A percentile compares a stretch with the other conserved stretches of the same genome.
Conservation (phyloP, 2,888 invertebrate genomes). For the Tetanocera ferruginea region DNA sequence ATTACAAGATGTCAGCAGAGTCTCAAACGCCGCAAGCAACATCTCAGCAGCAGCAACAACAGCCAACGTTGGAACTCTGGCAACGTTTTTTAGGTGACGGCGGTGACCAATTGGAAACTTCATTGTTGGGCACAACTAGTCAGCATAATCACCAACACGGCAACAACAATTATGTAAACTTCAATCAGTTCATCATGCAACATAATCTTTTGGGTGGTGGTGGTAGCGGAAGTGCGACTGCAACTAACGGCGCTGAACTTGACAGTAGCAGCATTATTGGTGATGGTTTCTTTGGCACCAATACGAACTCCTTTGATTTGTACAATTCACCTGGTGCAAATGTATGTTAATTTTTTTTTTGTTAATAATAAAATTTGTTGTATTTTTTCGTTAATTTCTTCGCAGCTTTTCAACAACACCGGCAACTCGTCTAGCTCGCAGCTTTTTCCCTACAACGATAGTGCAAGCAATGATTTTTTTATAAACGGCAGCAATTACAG, state of each 20-base stretch:
- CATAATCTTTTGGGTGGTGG: constrained; percentile 60
- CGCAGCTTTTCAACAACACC: too few species aligned
- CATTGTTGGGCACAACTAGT: neutral
- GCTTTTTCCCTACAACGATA: constrained; percentile 31
- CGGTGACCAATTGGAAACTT: neutral
- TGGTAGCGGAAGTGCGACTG: neutral
- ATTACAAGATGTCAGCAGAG: constrained; percentile 45
- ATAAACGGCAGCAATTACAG: constrained; percentile 33
- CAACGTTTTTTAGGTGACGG: constrained; percentile 39
- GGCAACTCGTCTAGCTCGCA: constrained; percentile 6
- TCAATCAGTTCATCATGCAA: constrained; percentile 68
- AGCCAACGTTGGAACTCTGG: constrained; percentile 47
- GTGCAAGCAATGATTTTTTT: neutral
- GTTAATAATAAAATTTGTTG: too few species aligned
- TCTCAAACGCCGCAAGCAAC: constrained; percentile 33
- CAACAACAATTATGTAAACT: constrained; percentile 67
- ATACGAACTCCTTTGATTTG: neutral
- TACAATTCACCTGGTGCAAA: neutral
- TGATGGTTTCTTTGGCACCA: neutral
- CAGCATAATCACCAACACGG: constrained; percentile 27
- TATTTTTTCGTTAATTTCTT: too few species aligned
- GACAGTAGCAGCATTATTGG: constrained; percentile 8
- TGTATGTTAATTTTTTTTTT: neutral
- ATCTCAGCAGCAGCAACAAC: constrained; percentile 34
- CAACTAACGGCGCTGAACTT: constrained; percentile 36